These are phyloP conservation scores for Pocillopora verrucosa DNA, from an alignment of 64 coral and sea anemone species.

Conservation along the genomic window DNA sequence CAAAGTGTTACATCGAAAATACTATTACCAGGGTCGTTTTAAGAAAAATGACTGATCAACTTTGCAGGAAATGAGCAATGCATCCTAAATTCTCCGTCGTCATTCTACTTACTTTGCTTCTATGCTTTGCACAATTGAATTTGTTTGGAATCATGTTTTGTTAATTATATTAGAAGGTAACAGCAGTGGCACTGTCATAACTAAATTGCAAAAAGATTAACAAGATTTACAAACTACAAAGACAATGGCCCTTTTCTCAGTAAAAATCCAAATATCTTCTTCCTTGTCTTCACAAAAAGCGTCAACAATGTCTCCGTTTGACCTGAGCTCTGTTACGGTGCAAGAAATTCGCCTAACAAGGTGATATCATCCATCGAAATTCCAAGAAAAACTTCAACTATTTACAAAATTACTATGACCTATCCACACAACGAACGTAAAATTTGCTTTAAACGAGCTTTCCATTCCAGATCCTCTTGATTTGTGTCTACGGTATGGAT, in stretches of 20 bases:
- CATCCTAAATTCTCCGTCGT: too few species aligned
- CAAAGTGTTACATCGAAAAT: background rate
- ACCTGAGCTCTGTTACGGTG: background rate
- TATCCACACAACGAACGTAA: background rate
- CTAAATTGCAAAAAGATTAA: background rate
- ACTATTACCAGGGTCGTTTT: too few species aligned
- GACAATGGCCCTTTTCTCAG: background rate
- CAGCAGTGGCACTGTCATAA: too few species aligned
- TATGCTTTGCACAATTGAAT: too few species aligned
- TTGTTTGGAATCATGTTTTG: too few species aligned
- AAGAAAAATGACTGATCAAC: too few species aligned
- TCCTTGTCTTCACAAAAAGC: background rate
- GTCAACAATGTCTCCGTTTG: background rate
- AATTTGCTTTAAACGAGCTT: too few species aligned
- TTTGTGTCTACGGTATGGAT: background rate
- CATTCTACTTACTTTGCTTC: too few species aligned
- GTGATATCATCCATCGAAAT: background rate
- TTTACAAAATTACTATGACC: conserved; percentile 9
- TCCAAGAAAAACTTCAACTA: background rate
- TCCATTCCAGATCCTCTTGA: background rate
- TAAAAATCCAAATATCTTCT: background rate
- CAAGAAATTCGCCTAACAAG: background rate
- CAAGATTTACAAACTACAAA: background rate
- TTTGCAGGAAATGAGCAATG: too few species aligned
- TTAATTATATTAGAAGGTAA: too few species aligned